Evolutionary conservation across 2,888 invertebrate species (phyloP).

Genomic region (Platynereis dumerilii): DNA sequence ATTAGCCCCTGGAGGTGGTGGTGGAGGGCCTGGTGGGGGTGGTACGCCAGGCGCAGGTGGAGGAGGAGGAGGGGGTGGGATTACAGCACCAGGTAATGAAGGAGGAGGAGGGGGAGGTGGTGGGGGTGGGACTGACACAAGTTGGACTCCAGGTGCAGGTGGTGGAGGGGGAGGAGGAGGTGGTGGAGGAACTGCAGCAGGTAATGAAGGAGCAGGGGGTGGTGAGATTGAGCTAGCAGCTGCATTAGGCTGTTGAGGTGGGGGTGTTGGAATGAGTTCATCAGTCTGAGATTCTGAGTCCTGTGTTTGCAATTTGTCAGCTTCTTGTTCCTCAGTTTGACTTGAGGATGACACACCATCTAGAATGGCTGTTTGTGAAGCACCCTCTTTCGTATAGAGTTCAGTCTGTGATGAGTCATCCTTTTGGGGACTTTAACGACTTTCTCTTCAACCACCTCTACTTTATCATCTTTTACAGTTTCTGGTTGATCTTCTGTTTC

Average conservation of each 20-base stretch:
- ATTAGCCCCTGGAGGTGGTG: slow-evolving; percentile 58
- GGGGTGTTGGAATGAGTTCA: slow-evolving; percentile 9
- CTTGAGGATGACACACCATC: no score
- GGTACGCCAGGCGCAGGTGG: slow-evolving; percentile 28
- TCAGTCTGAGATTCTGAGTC: neutral
- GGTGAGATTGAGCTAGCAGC: slow-evolving; percentile 25
- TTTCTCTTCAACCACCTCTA: neutral
- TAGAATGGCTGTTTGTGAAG: no score
- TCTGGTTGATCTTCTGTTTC: slow-evolving; percentile 38
- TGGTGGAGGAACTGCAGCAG: neutral
- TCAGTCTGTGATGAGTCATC: neutral
- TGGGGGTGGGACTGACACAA: no score
- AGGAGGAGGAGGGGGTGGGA: slow-evolving; percentile 63
- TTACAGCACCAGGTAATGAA: neutral
- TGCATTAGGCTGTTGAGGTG: slow-evolving; percentile 15
- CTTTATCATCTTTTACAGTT: slow-evolving; percentile 51
- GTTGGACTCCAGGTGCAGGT: no score
- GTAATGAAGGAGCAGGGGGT: slow-evolving; percentile 24
- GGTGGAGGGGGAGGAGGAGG: slow-evolving; percentile 19
- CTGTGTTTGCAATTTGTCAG: no score
- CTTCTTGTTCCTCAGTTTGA: no score
- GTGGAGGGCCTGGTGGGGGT: slow-evolving; percentile 29
- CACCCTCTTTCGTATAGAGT: no score
- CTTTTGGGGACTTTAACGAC: neutral
- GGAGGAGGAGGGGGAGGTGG: slow-evolving; percentile 63